These are phyloP conservation scores for Liasis olivaceus DNA, from an alignment of 2,797 vertebrate species.

Conservation along the genomic window DNA sequence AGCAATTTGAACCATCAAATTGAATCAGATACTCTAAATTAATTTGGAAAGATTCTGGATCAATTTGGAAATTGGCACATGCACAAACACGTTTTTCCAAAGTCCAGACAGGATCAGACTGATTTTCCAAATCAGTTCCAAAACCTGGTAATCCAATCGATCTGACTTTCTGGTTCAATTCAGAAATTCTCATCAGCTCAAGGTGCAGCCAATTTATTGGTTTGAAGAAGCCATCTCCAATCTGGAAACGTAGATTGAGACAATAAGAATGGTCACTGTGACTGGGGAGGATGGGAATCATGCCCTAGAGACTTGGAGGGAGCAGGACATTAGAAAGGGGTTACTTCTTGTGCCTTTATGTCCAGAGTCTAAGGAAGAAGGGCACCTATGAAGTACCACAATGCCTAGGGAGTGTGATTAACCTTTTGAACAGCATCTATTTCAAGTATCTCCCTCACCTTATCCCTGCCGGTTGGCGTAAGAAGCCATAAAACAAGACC, in stretches of 20 bases:
- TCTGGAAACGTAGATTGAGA: background rate
- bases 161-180: background rate
- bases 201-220: background rate
- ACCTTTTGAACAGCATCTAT: background rate
- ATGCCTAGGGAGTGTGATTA: background rate
- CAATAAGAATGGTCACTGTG: background rate
- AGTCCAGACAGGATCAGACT: background rate
- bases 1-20: background rate
- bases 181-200: background rate
- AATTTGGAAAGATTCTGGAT: background rate
- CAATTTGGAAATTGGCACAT: background rate
- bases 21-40: background rate
- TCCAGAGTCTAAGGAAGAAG: background rate
- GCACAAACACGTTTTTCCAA: background rate
- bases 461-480: background rate
- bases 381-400: background rate
- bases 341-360: background rate
- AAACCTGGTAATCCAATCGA: background rate
- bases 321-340: background rate
- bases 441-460: background rate
- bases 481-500: slow-evolving; percentile 8
- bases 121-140: background rate
- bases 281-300: background rate
- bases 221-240: background rate
- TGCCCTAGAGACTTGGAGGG: background rate